Conservation (phyloP, 1,140 invertebrate genomes). For the Belonocnema kinseyi region DNA sequence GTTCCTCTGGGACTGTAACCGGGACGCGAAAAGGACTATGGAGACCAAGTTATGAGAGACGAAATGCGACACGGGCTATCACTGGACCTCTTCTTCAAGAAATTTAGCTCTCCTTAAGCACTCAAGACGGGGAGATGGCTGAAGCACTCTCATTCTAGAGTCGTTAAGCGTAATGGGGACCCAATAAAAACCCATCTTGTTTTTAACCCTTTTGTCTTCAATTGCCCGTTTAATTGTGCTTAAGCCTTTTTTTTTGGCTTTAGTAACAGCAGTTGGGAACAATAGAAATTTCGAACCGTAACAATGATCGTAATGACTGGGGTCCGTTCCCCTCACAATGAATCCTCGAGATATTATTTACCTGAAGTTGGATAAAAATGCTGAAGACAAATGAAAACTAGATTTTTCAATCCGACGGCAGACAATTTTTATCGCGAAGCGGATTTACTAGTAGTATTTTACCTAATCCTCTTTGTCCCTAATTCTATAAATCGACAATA, state of each 20-base stretch:
- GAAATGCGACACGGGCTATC: slow-evolving; percentile 43
- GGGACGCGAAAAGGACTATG: slow-evolving; percentile 36
- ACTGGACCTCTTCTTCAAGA: slow-evolving; percentile 13
- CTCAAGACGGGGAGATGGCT: slow-evolving; percentile 17
- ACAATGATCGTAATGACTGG: no score
- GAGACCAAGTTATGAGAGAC: slow-evolving; percentile 48
- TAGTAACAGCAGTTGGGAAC: slow-evolving; percentile 34
- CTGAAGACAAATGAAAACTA: no score
- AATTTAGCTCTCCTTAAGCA: slow-evolving; percentile 34
- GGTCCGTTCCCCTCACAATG: no score
- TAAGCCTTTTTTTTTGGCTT: slow-evolving; percentile 57
- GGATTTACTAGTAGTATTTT: no score
- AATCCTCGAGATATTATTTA: no score
- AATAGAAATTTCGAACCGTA: slow-evolving; percentile 23
- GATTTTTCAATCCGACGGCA: no score
- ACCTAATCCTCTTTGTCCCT: no score
- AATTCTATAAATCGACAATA: no score
- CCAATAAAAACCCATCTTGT: slow-evolving; percentile 74
- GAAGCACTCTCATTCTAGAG: slow-evolving; percentile 68
- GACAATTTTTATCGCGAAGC: no score
- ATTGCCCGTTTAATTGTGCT: slow-evolving; percentile 67
- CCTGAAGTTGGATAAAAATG: no score
- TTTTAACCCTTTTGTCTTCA: slow-evolving; percentile 69
- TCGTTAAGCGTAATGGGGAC: slow-evolving; percentile 71
- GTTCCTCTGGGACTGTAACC: slow-evolving; percentile 60